A percentile compares a stretch with the other conserved stretches of the same genome.
Evolutionary conservation across 2,797 vertebrate genomes (phyloP).

Genomic region (Melanogrammus aeglefinus): DNA sequence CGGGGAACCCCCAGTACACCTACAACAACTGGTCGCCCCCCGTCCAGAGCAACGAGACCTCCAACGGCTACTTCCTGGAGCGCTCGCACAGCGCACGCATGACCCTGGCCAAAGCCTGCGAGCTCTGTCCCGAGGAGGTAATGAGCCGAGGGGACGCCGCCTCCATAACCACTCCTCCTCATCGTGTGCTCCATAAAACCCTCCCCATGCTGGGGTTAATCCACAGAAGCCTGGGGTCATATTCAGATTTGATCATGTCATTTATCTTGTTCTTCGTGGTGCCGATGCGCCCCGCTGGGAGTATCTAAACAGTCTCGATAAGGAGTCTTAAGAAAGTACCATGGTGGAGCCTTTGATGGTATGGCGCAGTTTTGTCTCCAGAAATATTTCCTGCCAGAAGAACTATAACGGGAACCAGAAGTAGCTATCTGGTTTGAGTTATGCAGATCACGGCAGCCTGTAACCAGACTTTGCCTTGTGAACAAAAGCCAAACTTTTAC

Average conservation of each 20-base stretch:
- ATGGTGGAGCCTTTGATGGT: neutral
- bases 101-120: slow-evolving; percentile 99
- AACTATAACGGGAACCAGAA: neutral
- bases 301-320: neutral
- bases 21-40: slow-evolving; percentile 99
- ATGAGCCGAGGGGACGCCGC: slow-evolving; percentile 15
- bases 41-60: slow-evolving; percentile 98
- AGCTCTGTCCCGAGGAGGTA: slow-evolving; percentile 99
- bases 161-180: neutral
- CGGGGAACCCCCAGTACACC: slow-evolving; percentile 96
- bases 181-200: neutral
- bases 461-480: neutral
- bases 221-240: neutral
- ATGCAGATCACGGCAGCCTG: neutral
- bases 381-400: neutral
- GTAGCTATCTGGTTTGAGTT: neutral
- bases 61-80: slow-evolving; percentile 98
- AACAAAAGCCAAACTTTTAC: neutral
- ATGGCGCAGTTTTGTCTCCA: neutral
- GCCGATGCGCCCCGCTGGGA: neutral
- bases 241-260: neutral
- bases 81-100: slow-evolving; percentile 98
- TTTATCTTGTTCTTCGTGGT: neutral
- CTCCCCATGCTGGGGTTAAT: neutral
- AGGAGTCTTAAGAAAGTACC: neutral